phyloP scores from a whole-genome alignment of 2,113 vertebrate species.

The Ophthalmolycus amberensis region DNA sequence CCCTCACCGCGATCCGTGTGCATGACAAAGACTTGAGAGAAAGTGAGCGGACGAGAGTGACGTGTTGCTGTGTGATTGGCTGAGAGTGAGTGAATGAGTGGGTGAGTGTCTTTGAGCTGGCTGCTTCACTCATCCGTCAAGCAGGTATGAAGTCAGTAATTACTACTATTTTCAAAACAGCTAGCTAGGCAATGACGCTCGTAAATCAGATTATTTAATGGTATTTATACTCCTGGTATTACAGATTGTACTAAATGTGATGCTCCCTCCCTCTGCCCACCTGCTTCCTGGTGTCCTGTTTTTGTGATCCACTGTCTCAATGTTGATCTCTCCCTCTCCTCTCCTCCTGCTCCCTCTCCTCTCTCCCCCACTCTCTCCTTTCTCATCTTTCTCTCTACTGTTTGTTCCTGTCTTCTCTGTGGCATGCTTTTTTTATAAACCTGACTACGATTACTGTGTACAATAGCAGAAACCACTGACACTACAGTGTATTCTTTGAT shows the following conservation, averaged over 20 bases:
- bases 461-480: conserved; percentile 40
- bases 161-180: conserved; percentile 42
- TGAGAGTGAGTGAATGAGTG: conserved; percentile 32
- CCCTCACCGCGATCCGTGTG: conserved; percentile 61
- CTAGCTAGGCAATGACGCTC: conserved; percentile 42
- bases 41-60: conserved; percentile 8
- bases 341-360: neutral
- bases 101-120: conserved; percentile 64
- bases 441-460: conserved; percentile 38
- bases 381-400: conserved; percentile 31
- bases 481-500: conserved; percentile 45
- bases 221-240: neutral
- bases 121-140: conserved; percentile 78
- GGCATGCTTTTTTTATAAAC: conserved; percentile 73
- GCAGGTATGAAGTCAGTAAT: conserved; percentile 74
- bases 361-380: neutral
- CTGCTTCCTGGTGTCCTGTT: conserved; percentile 76
- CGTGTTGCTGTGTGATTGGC: neutral
- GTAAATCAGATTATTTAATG: conserved; percentile 49
- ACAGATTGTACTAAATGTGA: conserved; percentile 36
- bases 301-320: conserved; percentile 72
- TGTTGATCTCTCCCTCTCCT: conserved; percentile 55
- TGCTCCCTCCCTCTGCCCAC: conserved; percentile 57
- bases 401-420: conserved; percentile 77
- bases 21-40: conserved; percentile 22